A percentile compares a stretch with the other conserved stretches of the same genome.
Evolutionary conservation across 2,113 vertebrate species (phyloP).

Genomic region (Phoxinus phoxinus): DNA sequence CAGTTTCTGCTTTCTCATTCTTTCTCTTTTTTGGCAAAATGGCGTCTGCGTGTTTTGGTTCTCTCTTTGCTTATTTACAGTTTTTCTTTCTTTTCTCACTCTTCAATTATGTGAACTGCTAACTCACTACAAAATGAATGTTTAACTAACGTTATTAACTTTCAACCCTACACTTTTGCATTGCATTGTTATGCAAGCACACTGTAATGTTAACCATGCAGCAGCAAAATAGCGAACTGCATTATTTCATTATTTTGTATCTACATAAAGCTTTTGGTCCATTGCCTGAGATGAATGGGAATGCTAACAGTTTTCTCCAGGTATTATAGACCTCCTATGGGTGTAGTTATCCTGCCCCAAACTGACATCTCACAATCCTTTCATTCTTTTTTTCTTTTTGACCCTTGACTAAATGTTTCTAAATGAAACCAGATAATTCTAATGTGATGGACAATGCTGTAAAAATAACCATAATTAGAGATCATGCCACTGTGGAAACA

Average conservation of each 20-base stretch:
- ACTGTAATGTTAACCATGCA: neutral
- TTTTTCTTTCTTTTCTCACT: too few relatives aligned
- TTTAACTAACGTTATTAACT: neutral
- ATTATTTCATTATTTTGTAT: too few relatives aligned
- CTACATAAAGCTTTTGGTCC: neutral
- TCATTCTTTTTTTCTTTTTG: neutral
- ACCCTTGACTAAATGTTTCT: neutral
- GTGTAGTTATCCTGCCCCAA: neutral
- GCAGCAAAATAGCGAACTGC: too few relatives aligned
- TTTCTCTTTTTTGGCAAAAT: neutral
- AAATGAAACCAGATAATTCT: neutral
- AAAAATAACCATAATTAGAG: slow-evolving; percentile 38
- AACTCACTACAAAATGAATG: too few relatives aligned
- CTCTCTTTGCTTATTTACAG: too few relatives aligned
- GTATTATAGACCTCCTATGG: neutral
- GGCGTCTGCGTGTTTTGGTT: too few relatives aligned
- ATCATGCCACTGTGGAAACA: slow-evolving; percentile 23
- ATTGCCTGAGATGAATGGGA: neutral
- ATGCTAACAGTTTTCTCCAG: neutral
- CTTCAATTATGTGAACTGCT: too few relatives aligned
- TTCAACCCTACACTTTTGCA: neutral
- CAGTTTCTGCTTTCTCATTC: neutral
- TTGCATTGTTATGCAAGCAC: neutral
- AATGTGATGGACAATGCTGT: slow-evolving; percentile 24
- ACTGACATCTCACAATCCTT: neutral